These are phyloP conservation scores for Zaprionus vittiger DNA, from an alignment of 1,140 invertebrate species.

Conservation along the genomic window DNA sequence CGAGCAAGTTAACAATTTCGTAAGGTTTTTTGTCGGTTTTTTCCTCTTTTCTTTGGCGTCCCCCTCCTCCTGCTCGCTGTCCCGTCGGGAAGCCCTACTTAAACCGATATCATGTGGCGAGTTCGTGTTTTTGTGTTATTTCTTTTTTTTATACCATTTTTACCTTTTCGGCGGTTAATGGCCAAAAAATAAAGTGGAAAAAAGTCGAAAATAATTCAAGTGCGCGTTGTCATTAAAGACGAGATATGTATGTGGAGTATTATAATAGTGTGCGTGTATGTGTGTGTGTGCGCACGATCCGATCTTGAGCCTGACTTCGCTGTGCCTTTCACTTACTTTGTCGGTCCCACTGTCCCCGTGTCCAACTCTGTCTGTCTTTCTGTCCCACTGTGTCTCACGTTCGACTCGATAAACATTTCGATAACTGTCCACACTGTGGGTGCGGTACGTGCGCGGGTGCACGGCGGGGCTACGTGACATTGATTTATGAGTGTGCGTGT, in stretches of 20 bases:
- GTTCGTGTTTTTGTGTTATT: conserved; percentile 41
- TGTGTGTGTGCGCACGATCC: not conserved
- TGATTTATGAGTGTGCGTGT: conserved; percentile 57
- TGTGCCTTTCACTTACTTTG: conserved; percentile 4
- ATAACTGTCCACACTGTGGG: conserved; percentile 23
- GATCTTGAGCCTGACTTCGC: conserved; percentile 17
- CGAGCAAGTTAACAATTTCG: not conserved
- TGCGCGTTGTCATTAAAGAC: conserved; percentile 70
- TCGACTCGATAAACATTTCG: conserved; percentile 38
- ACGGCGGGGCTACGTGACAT: conserved; percentile 43
- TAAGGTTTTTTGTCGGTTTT: not conserved
- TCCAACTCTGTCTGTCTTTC: not conserved
- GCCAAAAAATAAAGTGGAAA: conserved; percentile 32
- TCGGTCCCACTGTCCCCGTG: conserved; percentile 36
- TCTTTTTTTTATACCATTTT: conserved; percentile 8
- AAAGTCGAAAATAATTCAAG: conserved; percentile 59
- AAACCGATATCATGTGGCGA: conserved; percentile 58
- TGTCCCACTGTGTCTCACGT: conserved; percentile 41
- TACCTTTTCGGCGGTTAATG: conserved; percentile 6
- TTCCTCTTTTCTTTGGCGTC: not conserved
- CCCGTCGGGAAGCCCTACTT: conserved; percentile 4
- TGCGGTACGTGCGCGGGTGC: conserved; percentile 57
- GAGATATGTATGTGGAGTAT: not conserved
- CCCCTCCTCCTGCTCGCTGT: conserved; percentile 6
- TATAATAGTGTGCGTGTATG: not conserved